phyloP scores from a whole-genome alignment of 2,888 invertebrate genomes.

The Amiota communis region DNA sequence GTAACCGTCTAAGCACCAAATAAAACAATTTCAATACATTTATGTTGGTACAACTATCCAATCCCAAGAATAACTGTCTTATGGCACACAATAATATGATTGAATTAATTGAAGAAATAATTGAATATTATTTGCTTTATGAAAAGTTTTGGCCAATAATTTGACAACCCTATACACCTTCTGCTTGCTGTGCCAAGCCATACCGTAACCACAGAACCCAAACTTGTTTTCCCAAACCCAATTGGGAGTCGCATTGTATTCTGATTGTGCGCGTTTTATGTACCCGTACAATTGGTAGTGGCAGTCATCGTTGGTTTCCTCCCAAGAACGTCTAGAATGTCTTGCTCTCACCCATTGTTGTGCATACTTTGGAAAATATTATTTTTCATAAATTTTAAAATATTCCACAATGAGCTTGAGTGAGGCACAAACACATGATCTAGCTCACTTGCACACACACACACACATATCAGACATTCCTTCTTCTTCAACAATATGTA shows the following conservation, averaged over 20 bases:
- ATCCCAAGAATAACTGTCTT: too few species aligned
- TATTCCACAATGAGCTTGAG: constrained; percentile 48
- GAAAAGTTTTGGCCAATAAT: too few species aligned
- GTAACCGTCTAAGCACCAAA: too few species aligned
- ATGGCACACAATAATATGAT: too few species aligned
- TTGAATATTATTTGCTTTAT: too few species aligned
- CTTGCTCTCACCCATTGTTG: constrained; percentile 26
- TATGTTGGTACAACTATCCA: too few species aligned
- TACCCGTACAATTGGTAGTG: constrained; percentile 1
- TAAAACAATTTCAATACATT: too few species aligned
- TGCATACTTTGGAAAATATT: constrained; percentile 64
- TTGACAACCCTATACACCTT: too few species aligned
- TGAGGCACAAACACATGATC: constrained; percentile 26
- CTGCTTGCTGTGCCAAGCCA: too few species aligned
- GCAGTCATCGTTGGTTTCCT: background rate
- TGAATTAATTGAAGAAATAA: too few species aligned
- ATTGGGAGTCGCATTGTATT: constrained; percentile 39
- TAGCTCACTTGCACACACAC: constrained; percentile 33
- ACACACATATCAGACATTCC: background rate
- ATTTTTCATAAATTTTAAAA: constrained; percentile 71
- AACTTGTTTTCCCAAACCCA: constrained; percentile 2
- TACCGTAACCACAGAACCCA: too few species aligned
- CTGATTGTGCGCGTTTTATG: constrained; percentile 48
- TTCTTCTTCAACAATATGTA: background rate
- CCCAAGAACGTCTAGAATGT: background rate